Evolutionary conservation across 1,140 invertebrate genomes (phyloP).

Genomic region (Nebria ingens): DNA sequence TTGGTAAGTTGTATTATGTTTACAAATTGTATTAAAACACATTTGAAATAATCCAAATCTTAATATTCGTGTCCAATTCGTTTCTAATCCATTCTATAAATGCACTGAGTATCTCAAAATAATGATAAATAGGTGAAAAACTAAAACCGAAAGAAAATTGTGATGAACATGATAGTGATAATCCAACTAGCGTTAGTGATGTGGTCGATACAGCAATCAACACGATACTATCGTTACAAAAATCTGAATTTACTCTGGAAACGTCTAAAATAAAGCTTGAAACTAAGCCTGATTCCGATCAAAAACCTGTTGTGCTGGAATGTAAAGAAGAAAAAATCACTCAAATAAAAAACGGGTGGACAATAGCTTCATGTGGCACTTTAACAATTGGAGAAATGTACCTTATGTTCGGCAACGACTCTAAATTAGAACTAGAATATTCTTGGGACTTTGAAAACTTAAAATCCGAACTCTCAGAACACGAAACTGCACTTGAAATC

Average conservation of each 20-base stretch:
- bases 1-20: conserved; percentile 29
- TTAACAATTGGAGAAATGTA: conserved; percentile 84
- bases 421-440: conserved; percentile 71
- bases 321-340: conserved; percentile 30
- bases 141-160: conserved; percentile 20
- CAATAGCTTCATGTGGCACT: conserved; percentile 55
- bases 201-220: conserved; percentile 27
- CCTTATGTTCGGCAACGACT: conserved; percentile 74
- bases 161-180: conserved; percentile 14
- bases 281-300: conserved; percentile 12
- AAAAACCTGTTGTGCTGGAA: background rate
- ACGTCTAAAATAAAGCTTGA: conserved; percentile 10
- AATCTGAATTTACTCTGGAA: conserved; percentile 8
- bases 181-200: conserved; percentile 18
- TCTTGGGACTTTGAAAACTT: conserved; percentile 53
- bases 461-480: conserved; percentile 25
- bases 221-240: conserved; percentile 23
- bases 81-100: too few relatives aligned
- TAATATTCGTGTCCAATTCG: too few relatives aligned
- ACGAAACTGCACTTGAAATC: conserved; percentile 11
- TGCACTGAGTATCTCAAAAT: too few relatives aligned
- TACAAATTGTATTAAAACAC: too few relatives aligned
- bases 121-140: conserved; percentile 3
- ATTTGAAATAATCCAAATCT: too few relatives aligned
- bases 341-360: conserved; percentile 70